Base-by-base conservation (phyloP, 2,888 invertebrate genomes). In the Congeria kusceri region DNA sequence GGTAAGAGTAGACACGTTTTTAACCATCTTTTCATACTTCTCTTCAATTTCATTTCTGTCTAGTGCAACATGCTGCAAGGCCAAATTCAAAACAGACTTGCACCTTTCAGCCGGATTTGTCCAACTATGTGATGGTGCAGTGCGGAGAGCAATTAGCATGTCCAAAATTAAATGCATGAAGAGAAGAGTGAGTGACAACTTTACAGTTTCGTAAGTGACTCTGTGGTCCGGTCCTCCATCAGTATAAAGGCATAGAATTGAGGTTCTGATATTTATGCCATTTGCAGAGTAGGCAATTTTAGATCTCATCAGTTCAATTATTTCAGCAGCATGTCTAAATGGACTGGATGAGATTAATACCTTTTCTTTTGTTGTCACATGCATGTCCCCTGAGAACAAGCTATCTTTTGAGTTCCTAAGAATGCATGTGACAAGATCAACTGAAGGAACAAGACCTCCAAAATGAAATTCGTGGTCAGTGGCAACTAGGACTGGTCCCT, bases 381-480 rank as follows among this genome's bases (percentile, higher is more conserved):
- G 49, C 49, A 49, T 49, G 49, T 49, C 20, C 18, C 82, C 82
- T 11, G 23, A n/a, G 58, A 65, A 80, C 67, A 80, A 77, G 18
- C 61, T 64, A 44, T 78, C 79, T 44, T 62, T 39, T 15, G 47
- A 9, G 64, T 73, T n/a, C 15, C 29, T 44, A 27, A 77, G 82
- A 29, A 71, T 77, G 0, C 64, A 66, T 23, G 56, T 47, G 0
- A 69, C 56, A 57, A 80, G 49, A 23, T 32, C 62, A 13, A 85
- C 82, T 27, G 84, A 85, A 49, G 83, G 84, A 1, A 83, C 69
- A 18, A 77, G 18, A 1, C 80, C 77, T 23, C 57, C 53, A 20
- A 68, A 5, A 63, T 83, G 80, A 73, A 80, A 47, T 85, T 80
- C 84, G 70, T 83, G 84, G 59, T 85, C 80, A 23, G 68, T 58